phyloP scores from a whole-genome alignment of 2,888 invertebrate species.

The Sericinus montela region DNA sequence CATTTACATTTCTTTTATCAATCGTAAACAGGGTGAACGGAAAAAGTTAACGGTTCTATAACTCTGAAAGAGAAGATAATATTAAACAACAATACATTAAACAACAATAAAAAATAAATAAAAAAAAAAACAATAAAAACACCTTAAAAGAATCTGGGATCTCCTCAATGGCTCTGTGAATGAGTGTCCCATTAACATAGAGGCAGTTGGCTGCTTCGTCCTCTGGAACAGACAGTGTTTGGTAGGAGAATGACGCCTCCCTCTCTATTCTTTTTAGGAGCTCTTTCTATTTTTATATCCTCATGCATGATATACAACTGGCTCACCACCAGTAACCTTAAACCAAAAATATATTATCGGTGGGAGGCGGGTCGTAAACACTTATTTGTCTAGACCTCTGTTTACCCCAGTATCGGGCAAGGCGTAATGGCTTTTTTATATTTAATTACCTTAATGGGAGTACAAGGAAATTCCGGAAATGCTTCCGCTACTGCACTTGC shows the following conservation, averaged over 20 bases:
- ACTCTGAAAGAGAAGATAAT: too few species aligned
- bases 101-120: too few species aligned
- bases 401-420: too few species aligned
- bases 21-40: too few species aligned
- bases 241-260: slow-evolving; percentile 93
- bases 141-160: slow-evolving; percentile 89
- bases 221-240: slow-evolving; percentile 93
- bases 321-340: slow-evolving; percentile 93
- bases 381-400: too few species aligned
- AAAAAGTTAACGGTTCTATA: too few species aligned
- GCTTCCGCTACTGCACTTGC: slow-evolving; percentile 95
- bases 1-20: too few species aligned
- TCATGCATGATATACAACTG: slow-evolving; percentile 93
- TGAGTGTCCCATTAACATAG: slow-evolving; percentile 94
- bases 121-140: slow-evolving; percentile 20
- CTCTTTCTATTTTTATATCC: slow-evolving; percentile 90
- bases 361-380: too few species aligned
- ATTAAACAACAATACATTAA: too few species aligned
- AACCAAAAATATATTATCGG: too few species aligned
- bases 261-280: slow-evolving; percentile 94
- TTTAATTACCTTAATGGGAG: slow-evolving; percentile 89
- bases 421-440: too few species aligned
- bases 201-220: slow-evolving; percentile 94
- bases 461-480: slow-evolving; percentile 97
- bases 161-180: slow-evolving; percentile 91